Evolutionary conservation across 2,888 invertebrate genomes (phyloP), one percentile per base, ranked within the genome.

Genomic region (Hydropsyche betteni): DNA sequence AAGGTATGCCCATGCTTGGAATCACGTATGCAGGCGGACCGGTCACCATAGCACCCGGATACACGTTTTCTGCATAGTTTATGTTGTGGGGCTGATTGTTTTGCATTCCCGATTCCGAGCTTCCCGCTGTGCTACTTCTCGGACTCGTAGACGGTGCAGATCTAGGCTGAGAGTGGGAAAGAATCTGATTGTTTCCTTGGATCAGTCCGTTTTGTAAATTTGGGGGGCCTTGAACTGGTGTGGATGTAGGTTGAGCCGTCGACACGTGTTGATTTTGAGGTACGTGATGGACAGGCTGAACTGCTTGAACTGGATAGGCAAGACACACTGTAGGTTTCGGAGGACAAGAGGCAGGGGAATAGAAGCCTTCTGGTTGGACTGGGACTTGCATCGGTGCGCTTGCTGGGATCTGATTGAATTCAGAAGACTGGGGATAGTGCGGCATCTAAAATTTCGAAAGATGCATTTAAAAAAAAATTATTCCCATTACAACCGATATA

Each of bases 111-210:
- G 78, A 77, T 24, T 79, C 77, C 8, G 77, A 75, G 14, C 75
- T 75, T n/a, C 74, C 76, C 4, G 79, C 74, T 6, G 77, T 68
- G 58, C 79, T 79, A 50, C 77, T 77, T 34, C 75, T 76, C 4
- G 77, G 74, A 44, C 74, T 68, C 12, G 68, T 74, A 5, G 72
- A 72, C 36, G 72, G 72, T 7, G 72, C 72, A n/a, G 72, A 72
- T n/a, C 72, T 51, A 12, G 36, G 44, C 36, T 55, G 72, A 8
- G 34, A 8, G 52, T 70, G 52, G 0, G 38, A 8, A 38, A 8
- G 58, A 44, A 36, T 14, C 7, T 61, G 58, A 24, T 72, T 72
- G 33, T 34, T 36, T 34, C 24, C 53, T 51, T 70, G 70, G 8
- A 70, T 52, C 4, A 53, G n/a, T 4, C 24, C 44, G 8, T 51